Evolutionary conservation across 2,113 vertebrate species (phyloP).

Genomic region (Lonchura striata): DNA sequence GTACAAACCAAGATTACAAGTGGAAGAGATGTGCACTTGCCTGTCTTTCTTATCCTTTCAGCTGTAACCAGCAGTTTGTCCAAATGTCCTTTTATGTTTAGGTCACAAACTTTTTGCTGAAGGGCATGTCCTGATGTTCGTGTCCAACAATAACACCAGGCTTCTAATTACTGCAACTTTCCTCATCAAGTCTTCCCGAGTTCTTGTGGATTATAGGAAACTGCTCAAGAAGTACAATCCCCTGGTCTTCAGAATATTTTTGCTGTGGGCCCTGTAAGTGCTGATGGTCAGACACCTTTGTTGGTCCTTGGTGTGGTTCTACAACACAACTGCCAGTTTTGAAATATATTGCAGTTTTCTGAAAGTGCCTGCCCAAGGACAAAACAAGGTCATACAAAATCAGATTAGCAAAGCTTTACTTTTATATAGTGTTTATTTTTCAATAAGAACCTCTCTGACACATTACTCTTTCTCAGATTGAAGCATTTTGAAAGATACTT

Average conservation of each 20-base stretch:
- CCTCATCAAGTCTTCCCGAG: neutral
- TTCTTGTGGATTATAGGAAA: neutral
- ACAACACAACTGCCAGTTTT: neutral
- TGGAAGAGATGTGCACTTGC: neutral
- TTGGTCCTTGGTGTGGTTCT: neutral
- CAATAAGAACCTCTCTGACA: neutral
- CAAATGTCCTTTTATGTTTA: neutral
- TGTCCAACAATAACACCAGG: neutral
- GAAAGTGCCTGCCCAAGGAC: neutral
- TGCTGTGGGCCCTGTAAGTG: fast-evolving
- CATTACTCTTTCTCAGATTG: neutral
- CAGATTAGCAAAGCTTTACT: neutral
- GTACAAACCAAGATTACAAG: neutral
- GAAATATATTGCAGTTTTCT: neutral
- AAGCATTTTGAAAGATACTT: neutral
- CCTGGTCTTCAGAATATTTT: neutral
- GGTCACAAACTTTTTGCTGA: neutral
- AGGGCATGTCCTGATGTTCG: neutral
- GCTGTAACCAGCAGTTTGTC: neutral
- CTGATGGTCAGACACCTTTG: neutral
- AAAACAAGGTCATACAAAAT: neutral
- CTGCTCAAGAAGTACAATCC: neutral
- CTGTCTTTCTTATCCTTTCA: neutral
- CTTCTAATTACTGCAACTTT: neutral
- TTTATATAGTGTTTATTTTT: neutral